Percentiles rank a stretch among this genome's conserved stretches.
Conservation (phyloP, 2,797 vertebrate species). For the Sebastes flavidus region DNA sequence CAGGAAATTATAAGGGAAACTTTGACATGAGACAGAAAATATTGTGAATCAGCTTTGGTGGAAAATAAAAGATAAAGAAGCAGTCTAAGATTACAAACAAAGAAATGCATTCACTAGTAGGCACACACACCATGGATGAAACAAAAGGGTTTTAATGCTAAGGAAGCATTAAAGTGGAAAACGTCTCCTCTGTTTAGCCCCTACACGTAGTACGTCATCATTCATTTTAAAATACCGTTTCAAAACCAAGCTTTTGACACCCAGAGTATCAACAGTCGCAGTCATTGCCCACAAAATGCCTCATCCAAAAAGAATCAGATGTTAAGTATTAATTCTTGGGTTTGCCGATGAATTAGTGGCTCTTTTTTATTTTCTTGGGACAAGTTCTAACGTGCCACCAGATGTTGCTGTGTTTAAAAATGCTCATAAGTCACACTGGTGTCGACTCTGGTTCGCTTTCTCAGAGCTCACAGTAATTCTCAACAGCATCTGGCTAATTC, state of each 20-base stretch:
- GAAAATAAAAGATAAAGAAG: neutral
- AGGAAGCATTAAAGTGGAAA: neutral
- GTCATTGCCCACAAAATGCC: neutral
- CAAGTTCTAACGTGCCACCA: constrained; percentile 47
- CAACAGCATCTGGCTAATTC: constrained; percentile 55
- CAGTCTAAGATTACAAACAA: neutral
- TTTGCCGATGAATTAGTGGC: constrained; percentile 22
- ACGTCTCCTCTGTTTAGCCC: neutral
- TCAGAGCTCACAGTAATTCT: constrained; percentile 37
- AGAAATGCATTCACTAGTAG: neutral
- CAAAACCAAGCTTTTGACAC: neutral
- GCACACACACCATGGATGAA: neutral
- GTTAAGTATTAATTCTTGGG: constrained; percentile 19
- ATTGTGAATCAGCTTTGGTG: neutral
- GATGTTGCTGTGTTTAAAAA: constrained; percentile 60
- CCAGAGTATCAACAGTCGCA: neutral
- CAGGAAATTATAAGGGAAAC: neutral
- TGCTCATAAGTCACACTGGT: constrained; percentile 49
- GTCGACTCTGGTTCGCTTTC: constrained; percentile 31
- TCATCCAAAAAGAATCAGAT: constrained; percentile 30
- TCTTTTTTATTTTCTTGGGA: constrained; percentile 36
- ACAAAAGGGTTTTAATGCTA: neutral
- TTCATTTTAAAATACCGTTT: neutral
- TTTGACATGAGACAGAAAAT: neutral
- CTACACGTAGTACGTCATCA: neutral